phyloP scores from a whole-genome alignment of 2,888 invertebrate genomes.

The Phyto melanocephala region DNA sequence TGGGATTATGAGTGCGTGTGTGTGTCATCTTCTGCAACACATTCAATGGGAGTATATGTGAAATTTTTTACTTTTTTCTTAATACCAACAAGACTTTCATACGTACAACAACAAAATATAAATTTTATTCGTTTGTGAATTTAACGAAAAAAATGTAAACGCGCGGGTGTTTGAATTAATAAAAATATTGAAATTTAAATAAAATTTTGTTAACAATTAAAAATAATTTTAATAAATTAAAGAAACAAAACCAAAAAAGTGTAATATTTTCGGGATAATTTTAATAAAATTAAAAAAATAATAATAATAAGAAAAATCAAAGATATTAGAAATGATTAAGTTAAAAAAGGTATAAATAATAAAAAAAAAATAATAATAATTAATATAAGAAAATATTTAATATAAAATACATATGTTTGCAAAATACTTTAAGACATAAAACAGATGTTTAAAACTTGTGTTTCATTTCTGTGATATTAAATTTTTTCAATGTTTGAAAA shows the following conservation, averaged over 20 bases:
- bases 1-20: background rate
- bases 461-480: no score
- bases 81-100: constrained; percentile 58
- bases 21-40: constrained; percentile 18
- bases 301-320: background rate
- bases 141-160: constrained; percentile 48
- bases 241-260: background rate
- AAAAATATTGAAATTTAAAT: constrained; percentile 7
- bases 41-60: constrained; percentile 23
- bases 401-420: no score
- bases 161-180: constrained; percentile 58
- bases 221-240: constrained; percentile 16
- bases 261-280: constrained; percentile 31
- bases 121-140: constrained; percentile 44
- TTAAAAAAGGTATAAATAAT: constrained; percentile 33
- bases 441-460: no score
- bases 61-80: constrained; percentile 27
- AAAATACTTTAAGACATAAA: no score
- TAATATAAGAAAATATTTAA: no score
- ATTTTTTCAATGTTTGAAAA: background rate
- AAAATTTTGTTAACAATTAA: constrained; percentile 2
- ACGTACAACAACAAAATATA: constrained; percentile 48
- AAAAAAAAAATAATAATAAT: no score
- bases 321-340: constrained; percentile 33
- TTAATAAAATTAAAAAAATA: background rate